These are phyloP conservation scores for Anoplius nigerrimus DNA, from an alignment of 2,888 invertebrate species.

Conservation along the genomic window DNA sequence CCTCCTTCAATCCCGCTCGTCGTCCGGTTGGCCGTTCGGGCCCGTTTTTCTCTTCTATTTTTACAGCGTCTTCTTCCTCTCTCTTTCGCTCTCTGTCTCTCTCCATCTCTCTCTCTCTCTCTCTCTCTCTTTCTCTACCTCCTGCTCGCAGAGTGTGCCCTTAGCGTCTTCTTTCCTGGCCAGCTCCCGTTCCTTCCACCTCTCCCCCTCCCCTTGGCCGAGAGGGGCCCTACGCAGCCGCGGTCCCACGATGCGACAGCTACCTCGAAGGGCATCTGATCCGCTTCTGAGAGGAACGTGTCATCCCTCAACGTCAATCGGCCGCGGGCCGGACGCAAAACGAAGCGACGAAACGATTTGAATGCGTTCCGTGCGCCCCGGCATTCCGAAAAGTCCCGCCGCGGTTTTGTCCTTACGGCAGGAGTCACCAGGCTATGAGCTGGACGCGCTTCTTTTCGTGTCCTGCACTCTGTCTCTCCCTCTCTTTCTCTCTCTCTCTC, in stretches of 20 bases:
- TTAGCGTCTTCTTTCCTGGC: neutral
- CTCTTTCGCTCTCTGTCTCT: neutral
- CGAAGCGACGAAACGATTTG: constrained; percentile 69
- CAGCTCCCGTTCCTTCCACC: constrained; percentile 12
- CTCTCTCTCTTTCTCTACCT: neutral
- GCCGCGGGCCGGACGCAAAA: constrained; percentile 56
- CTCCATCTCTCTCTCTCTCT: neutral
- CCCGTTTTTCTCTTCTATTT: constrained; percentile 25
- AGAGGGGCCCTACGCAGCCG: constrained; percentile 1
- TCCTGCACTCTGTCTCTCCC: constrained; percentile 19
- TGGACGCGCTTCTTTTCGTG: too few species aligned
- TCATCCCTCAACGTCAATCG: constrained; percentile 75
- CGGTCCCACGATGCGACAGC: constrained; percentile 41
- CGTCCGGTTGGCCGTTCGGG: too few species aligned
- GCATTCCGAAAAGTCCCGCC: constrained; percentile 56
- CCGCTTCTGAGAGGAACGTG: constrained; percentile 60
- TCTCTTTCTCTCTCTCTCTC: constrained; percentile 10
- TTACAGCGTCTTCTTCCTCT: constrained; percentile 4
- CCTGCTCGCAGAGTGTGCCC: neutral
- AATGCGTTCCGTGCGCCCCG: constrained; percentile 63
- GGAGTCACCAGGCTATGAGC: too few species aligned
- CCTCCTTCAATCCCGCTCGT: too few species aligned
- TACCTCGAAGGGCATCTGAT: constrained; percentile 32
- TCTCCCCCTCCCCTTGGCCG: neutral
- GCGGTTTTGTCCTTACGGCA: constrained; percentile 46